Evolutionary conservation across 2,888 invertebrate genomes (phyloP).

Genomic region (Zaprionus obscuricornis): DNA sequence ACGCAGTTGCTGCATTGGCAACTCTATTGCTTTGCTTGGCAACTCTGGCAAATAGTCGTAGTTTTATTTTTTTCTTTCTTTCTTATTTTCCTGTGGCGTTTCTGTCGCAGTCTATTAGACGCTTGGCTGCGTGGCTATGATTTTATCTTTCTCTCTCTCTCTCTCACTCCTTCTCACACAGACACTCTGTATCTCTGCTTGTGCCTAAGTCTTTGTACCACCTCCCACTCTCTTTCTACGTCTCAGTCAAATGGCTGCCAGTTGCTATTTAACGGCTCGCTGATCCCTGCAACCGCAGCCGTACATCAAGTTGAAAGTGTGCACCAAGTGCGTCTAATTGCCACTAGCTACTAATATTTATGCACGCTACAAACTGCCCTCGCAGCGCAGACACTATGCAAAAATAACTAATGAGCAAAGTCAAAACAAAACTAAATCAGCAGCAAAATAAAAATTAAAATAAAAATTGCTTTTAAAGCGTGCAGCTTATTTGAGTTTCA

Average conservation of each 20-base stretch:
- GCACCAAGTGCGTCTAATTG: conserved; percentile 48
- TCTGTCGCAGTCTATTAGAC: conserved; percentile 72
- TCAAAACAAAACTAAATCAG: no score
- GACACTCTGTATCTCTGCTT: background rate
- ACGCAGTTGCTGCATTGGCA: no score
- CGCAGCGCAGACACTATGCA: no score
- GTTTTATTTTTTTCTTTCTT: no score
- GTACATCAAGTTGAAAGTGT: conserved; percentile 16
- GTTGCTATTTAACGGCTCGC: conserved; percentile 71
- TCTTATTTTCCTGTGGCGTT: background rate
- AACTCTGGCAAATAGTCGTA: background rate
- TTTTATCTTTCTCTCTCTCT: background rate
- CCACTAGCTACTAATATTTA: conserved; percentile 19
- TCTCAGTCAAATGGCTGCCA: conserved; percentile 51
- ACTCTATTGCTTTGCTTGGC: no score
- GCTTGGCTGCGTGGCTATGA: conserved; percentile 56
- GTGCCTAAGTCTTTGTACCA: no score
- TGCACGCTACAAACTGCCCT: conserved; percentile 3
- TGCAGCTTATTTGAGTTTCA: no score
- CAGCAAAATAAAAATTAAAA: no score
- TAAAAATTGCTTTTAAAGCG: background rate
- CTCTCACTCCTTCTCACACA: background rate
- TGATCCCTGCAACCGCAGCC: conserved; percentile 52
- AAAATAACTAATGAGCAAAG: no score
- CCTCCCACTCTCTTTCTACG: background rate